phyloP scores from a whole-genome alignment of 2,113 vertebrate species.

The Pogonocichla stellata region DNA sequence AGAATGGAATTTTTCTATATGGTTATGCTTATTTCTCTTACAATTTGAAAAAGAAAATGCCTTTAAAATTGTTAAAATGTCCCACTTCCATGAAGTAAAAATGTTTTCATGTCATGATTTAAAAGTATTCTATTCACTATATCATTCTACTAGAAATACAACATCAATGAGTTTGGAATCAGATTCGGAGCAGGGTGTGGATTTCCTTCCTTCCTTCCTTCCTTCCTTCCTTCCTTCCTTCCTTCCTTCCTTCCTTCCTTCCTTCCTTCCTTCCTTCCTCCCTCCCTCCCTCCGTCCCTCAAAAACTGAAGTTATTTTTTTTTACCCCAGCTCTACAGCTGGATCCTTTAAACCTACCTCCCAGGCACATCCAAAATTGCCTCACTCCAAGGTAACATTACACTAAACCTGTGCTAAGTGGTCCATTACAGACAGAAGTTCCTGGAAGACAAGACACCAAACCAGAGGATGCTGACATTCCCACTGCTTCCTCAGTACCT shows the following conservation, averaged over 20 bases:
- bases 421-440: background rate
- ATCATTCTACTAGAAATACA: background rate
- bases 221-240: background rate
- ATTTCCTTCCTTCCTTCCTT: background rate
- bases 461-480: background rate
- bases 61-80: background rate
- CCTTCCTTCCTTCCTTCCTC: background rate
- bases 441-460: background rate
- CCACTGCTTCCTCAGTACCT: background rate
- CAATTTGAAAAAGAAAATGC: background rate
- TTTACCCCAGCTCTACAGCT: background rate
- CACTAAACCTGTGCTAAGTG: background rate
- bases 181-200: background rate
- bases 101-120: background rate
- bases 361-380: background rate
- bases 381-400: background rate
- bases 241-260: background rate
- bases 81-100: background rate
- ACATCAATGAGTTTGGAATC: background rate
- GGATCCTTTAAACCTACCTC: background rate
- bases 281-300: background rate
- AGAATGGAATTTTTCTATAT: background rate
- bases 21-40: background rate
- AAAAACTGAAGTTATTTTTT: background rate
- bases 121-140: rapidly evolving